Percentiles rank a stretch among this genome's conserved stretches.
These are phyloP conservation scores for Chloropsis cyanopogon DNA, from an alignment of 2,113 vertebrate genomes.

Conservation along the genomic window DNA sequence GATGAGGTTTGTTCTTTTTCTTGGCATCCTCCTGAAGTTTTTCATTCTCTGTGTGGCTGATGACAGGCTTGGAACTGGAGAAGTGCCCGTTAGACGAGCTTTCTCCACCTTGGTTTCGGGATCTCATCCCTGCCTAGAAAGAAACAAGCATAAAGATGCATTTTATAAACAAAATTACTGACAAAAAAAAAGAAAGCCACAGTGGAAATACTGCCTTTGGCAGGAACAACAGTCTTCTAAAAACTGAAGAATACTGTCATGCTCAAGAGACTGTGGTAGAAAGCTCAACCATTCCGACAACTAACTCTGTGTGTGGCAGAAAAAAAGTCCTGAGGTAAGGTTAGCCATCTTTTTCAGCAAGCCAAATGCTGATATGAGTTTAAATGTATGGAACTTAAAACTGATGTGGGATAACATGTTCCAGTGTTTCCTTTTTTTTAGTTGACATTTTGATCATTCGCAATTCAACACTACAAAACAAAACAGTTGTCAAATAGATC, in stretches of 20 bases:
- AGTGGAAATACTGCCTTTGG: neutral
- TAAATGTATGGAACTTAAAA: neutral
- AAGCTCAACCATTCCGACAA: neutral
- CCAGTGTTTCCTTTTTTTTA: neutral
- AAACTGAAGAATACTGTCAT: neutral
- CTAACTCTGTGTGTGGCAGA: neutral
- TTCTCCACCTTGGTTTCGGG: conserved; percentile 83
- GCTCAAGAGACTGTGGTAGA: neutral
- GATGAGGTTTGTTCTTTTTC: conserved; percentile 80
- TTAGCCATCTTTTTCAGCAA: neutral
- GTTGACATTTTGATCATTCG: neutral
- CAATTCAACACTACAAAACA: neutral
- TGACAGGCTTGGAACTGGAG: conserved; percentile 77
- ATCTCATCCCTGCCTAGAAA: conserved; percentile 87
- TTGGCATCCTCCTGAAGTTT: conserved; percentile 78
- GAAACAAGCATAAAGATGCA: neutral
- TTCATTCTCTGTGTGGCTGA: conserved; percentile 73
- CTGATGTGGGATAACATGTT: neutral
- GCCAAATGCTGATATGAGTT: neutral
- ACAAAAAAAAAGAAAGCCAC: neutral
- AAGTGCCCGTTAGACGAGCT: conserved; percentile 76
- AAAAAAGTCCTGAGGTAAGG: neutral
- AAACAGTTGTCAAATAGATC: neutral
- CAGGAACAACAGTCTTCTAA: neutral
- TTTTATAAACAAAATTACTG: conserved; percentile 1